phyloP scores from a whole-genome alignment of 2,113 vertebrate genomes.

The Synodontis membranacea region DNA sequence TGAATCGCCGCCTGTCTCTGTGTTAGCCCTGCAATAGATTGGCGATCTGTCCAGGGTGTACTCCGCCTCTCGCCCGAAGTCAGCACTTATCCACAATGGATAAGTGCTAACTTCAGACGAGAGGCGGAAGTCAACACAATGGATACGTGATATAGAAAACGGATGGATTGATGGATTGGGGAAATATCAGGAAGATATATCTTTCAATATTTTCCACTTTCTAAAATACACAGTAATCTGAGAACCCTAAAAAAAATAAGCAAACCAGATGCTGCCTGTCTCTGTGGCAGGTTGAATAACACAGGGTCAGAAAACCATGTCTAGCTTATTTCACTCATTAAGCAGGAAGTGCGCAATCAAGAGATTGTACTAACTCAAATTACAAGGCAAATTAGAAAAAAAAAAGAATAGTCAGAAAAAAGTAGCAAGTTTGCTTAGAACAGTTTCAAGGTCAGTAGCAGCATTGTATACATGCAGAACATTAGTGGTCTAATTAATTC shows the following conservation, averaged over 20 bases:
- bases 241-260: not conserved
- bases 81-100: too few species aligned
- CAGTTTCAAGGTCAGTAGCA: not conserved
- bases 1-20: too few species aligned
- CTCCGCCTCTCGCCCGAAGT: too few species aligned
- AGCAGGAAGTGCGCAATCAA: not conserved
- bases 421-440: not conserved
- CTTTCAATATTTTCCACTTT: not conserved
- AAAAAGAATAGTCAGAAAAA: not conserved
- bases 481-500: not conserved
- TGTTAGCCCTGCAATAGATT: too few species aligned
- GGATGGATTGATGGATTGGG: too few species aligned
- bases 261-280: not conserved
- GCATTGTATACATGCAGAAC: not conserved
- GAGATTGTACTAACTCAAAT: not conserved
- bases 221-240: not conserved
- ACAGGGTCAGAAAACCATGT: not conserved
- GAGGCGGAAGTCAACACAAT: too few species aligned
- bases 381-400: not conserved
- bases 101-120: too few species aligned
- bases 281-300: not conserved
- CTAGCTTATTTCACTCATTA: not conserved
- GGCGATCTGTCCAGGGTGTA: too few species aligned
- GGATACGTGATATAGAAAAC: too few species aligned
- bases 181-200: not conserved